These are phyloP conservation scores for Brassicogethes aeneus DNA, from an alignment of 2,888 invertebrate species.

Conservation along the genomic window DNA sequence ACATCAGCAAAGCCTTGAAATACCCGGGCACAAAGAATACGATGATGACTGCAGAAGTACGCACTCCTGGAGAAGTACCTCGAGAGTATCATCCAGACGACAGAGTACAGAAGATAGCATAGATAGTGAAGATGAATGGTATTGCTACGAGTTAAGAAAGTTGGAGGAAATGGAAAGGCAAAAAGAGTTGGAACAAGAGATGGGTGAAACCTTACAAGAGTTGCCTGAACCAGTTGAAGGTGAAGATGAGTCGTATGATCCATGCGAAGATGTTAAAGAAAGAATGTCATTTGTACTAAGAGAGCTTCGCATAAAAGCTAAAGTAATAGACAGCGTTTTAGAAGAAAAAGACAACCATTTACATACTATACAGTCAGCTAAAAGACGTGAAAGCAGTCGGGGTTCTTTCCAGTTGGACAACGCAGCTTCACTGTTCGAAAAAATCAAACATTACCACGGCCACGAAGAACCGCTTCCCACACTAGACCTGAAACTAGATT, in stretches of 20 bases:
- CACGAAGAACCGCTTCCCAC: slow-evolving; percentile 28
- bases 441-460: slow-evolving; percentile 44
- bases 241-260: slow-evolving; percentile 47
- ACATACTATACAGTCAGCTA: slow-evolving; percentile 35
- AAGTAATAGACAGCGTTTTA: slow-evolving; percentile 38
- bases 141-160: slow-evolving; percentile 79
- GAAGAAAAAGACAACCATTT: slow-evolving; percentile 37
- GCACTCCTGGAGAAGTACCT: slow-evolving; percentile 80
- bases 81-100: slow-evolving; percentile 73
- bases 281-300: slow-evolving; percentile 72
- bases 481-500: slow-evolving; percentile 11
- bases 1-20: slow-evolving; percentile 72
- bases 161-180: slow-evolving; percentile 78
- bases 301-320: slow-evolving; percentile 65
- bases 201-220: slow-evolving; percentile 52
- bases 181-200: slow-evolving; percentile 53
- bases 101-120: slow-evolving; percentile 91
- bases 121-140: slow-evolving; percentile 91
- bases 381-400: slow-evolving; percentile 28
- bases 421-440: slow-evolving; percentile 37
- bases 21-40: slow-evolving; percentile 55
- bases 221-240: slow-evolving; percentile 49
- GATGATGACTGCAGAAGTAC: slow-evolving; percentile 81
- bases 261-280: slow-evolving; percentile 63
- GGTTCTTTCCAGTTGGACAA: slow-evolving; percentile 34